Percentiles rank a stretch among this genome's conserved stretches.
phyloP scores from a whole-genome alignment of 1,140 invertebrate genomes.

The Agrilus planipennis region DNA sequence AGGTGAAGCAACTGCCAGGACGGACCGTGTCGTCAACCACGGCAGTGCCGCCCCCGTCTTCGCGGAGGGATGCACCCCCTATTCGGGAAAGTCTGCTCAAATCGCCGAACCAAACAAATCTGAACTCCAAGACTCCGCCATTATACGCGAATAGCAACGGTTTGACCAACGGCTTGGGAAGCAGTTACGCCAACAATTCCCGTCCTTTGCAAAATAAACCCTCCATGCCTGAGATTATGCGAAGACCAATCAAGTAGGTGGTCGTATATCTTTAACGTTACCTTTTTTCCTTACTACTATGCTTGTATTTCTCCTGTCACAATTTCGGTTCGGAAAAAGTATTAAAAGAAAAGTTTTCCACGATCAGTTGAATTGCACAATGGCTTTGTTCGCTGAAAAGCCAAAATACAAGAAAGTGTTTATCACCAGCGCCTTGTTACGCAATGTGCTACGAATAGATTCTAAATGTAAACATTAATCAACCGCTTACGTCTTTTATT shows the following conservation, averaged over 20 bases:
- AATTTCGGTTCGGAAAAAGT: too few species aligned
- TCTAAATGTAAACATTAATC: too few species aligned
- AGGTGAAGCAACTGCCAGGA: slow-evolving; percentile 43
- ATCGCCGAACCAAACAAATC: slow-evolving; percentile 23
- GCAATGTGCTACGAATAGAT: too few species aligned
- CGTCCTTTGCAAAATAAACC: slow-evolving; percentile 28
- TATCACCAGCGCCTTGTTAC: too few species aligned
- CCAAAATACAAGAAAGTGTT: too few species aligned
- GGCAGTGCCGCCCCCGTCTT: slow-evolving; percentile 26
- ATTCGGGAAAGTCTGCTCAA: slow-evolving; percentile 24
- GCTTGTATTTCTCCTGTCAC: too few species aligned
- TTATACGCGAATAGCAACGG: slow-evolving; percentile 15
- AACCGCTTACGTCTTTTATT: too few species aligned
- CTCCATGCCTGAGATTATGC: slow-evolving; percentile 48
- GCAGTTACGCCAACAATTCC: slow-evolving; percentile 30
- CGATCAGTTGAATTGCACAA: too few species aligned
- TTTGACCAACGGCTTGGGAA: slow-evolving; percentile 33
- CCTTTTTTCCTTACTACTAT: too few species aligned
- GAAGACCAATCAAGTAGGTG: slow-evolving; percentile 55
- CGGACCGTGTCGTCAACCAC: too few species aligned
- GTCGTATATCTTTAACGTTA: slow-evolving; percentile 11
- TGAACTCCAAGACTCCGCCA: slow-evolving; percentile 14
- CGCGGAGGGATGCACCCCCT: slow-evolving; percentile 24
- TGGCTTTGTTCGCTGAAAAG: too few species aligned
- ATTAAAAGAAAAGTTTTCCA: too few species aligned